A percentile compares a stretch with the other conserved stretches of the same genome.
phyloP scores from a whole-genome alignment of 1,140 invertebrate genomes.

The Pristionchus pacificus region DNA sequence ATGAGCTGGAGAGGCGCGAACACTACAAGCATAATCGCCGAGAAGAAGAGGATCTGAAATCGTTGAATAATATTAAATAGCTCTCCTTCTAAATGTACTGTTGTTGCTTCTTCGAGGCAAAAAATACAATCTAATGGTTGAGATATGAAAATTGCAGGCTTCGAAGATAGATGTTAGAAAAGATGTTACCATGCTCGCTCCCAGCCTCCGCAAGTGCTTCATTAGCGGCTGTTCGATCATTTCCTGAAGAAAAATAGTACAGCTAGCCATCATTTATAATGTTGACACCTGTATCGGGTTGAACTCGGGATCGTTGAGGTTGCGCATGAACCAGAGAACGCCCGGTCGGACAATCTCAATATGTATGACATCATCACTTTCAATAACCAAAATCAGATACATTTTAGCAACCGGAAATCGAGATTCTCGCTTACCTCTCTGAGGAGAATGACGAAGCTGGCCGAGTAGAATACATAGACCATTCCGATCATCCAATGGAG shows the following conservation, averaged over 20 bases:
- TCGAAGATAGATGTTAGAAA: too few species aligned
- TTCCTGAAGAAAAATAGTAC: constrained; percentile 66
- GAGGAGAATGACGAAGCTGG: constrained; percentile 86
- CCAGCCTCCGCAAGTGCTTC: constrained; percentile 78
- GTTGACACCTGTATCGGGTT: constrained; percentile 71
- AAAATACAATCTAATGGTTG: too few species aligned
- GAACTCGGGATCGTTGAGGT: constrained; percentile 97
- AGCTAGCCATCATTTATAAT: constrained; percentile 16
- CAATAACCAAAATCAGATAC: background rate
- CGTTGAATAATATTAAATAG: too few species aligned
- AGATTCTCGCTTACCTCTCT: constrained; percentile 70
- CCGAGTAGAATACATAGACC: constrained; percentile 93
- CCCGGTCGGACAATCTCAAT: constrained; percentile 72
- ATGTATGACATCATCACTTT: background rate
- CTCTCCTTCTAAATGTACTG: too few species aligned
- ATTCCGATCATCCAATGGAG: constrained; percentile 67
- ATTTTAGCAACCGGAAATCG: too few species aligned
- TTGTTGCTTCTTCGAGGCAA: too few species aligned
- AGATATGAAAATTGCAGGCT: too few species aligned
- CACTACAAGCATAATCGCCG: constrained; percentile 86
- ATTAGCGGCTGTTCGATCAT: constrained; percentile 96
- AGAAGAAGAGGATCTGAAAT: constrained; percentile 74
- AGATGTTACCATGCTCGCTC: constrained; percentile 75
- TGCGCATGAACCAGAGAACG: constrained; percentile 67
- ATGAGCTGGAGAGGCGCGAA: constrained; percentile 78